These are phyloP conservation scores for Danio albolineatus DNA, from an alignment of 2,797 vertebrate species.

Conservation along the genomic window DNA sequence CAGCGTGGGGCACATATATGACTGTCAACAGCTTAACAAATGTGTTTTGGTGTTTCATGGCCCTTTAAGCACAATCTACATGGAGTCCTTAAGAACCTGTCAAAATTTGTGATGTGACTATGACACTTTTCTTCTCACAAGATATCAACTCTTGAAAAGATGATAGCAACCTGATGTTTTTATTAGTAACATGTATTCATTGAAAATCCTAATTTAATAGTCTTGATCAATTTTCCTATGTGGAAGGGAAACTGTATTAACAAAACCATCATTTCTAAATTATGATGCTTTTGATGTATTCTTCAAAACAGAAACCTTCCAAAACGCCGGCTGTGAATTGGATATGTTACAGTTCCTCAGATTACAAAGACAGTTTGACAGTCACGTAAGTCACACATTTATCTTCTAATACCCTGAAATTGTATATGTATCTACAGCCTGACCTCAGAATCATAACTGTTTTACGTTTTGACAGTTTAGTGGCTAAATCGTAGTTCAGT, in stretches of 20 bases:
- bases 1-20: too few species aligned
- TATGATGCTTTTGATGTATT: not conserved
- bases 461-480: too few species aligned
- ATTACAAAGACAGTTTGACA: fast-evolving
- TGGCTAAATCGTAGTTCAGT: too few species aligned
- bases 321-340: fast-evolving
- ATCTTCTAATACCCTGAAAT: not conserved
- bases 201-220: not conserved
- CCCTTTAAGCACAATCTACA: not conserved
- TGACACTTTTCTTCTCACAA: not conserved
- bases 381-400: not conserved
- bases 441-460: too few species aligned
- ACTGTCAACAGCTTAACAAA: too few species aligned
- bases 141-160: not conserved
- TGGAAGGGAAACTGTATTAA: not conserved
- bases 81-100: not conserved
- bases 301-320: not conserved
- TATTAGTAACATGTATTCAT: not conserved
- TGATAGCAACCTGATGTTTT: not conserved
- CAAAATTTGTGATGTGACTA: not conserved
- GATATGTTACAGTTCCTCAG: not conserved
- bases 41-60: too few species aligned
- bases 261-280: not conserved
- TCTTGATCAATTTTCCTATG: not conserved
- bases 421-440: too few species aligned